Conservation (phyloP, 2,797 vertebrate genomes). For the Typhlichthys subterraneus region DNA sequence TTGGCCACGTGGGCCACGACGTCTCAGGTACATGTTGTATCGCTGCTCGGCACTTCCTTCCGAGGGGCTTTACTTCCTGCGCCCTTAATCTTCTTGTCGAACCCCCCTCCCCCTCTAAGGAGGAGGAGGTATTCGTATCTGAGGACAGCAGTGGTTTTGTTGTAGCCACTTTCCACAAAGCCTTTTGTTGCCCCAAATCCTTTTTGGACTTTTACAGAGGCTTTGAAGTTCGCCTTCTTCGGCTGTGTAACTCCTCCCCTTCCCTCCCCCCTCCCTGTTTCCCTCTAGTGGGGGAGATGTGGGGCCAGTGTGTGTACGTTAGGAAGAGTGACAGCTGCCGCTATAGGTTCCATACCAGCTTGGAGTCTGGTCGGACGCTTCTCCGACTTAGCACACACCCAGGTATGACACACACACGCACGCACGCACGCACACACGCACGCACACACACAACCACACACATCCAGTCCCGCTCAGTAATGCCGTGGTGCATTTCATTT, state of each 20-base stretch:
- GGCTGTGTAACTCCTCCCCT: constrained; percentile 12
- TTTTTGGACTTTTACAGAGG: constrained; percentile 19
- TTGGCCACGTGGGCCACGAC: constrained; percentile 77
- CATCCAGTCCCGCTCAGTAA: constrained; percentile 27
- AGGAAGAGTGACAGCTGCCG: constrained; percentile 69
- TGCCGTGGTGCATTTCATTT: constrained; percentile 63
- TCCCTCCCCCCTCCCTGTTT: constrained; percentile 3
- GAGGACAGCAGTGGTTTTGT: constrained; percentile 17
- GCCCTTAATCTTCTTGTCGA: too few species aligned
- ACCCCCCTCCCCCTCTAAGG: too few species aligned
- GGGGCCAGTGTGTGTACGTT: constrained; percentile 74
- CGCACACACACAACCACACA: constrained; percentile 11
- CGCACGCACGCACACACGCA: constrained; percentile 9
- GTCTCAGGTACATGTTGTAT: constrained; percentile 77
- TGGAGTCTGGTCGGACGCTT: constrained; percentile 57
- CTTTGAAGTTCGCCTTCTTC: constrained; percentile 18
- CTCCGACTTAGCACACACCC: constrained; percentile 75
- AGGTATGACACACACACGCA: constrained; percentile 53
- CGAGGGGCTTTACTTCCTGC: too few species aligned
- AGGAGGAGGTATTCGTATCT: constrained; percentile 1
- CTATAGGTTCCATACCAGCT: constrained; percentile 70
- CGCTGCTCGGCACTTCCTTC: background rate
- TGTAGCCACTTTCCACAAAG: constrained; percentile 16
- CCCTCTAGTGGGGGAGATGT: constrained; percentile 54
- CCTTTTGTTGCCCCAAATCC: constrained; percentile 24